These are phyloP conservation scores for Chlorodrepanis virens DNA, from an alignment of 2,113 vertebrate genomes.

Conservation along the genomic window DNA sequence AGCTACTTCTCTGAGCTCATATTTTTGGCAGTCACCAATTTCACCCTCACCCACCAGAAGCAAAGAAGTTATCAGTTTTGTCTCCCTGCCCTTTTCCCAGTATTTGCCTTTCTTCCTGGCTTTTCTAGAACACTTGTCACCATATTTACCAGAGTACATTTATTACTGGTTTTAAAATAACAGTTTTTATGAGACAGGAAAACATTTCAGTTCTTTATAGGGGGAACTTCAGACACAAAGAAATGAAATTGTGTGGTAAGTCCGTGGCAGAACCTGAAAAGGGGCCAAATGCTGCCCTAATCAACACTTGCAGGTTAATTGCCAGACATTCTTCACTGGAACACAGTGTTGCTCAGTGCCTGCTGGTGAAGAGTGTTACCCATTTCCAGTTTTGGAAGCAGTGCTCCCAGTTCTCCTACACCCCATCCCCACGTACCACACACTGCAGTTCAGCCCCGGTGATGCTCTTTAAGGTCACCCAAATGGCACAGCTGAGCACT, in stretches of 20 bases:
- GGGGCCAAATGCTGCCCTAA: background rate
- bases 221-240: background rate
- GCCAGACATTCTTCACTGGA: background rate
- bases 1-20: slow-evolving; percentile 47
- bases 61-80: slow-evolving; percentile 15
- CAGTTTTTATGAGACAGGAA: background rate
- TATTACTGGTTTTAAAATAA: background rate
- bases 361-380: background rate
- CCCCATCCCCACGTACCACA: fast-evolving
- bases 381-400: background rate
- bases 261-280: background rate
- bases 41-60: slow-evolving; percentile 62
- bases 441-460: background rate
- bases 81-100: background rate
- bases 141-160: background rate
- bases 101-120: slow-evolving; percentile 2
- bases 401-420: background rate
- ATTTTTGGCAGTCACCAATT: slow-evolving; percentile 59
- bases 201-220: background rate
- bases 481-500: slow-evolving; percentile 3
- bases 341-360: background rate
- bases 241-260: background rate
- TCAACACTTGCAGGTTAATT: background rate
- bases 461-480: slow-evolving; percentile 10
- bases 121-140: slow-evolving; percentile 42